phyloP scores from a whole-genome alignment of 2,888 invertebrate species.

The Drosophila imparisetae region DNA sequence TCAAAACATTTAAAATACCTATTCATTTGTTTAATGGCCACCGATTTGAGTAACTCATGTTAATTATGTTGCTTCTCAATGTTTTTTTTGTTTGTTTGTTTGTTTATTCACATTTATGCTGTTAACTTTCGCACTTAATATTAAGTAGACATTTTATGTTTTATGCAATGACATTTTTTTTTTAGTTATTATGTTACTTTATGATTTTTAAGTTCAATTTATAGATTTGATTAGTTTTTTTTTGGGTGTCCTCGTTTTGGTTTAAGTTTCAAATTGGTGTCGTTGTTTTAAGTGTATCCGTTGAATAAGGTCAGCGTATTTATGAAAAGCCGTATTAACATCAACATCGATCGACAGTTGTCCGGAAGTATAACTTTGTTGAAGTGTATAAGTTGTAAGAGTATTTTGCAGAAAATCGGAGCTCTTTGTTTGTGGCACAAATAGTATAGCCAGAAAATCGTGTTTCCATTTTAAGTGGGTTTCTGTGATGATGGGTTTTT shows the following conservation, averaged over 20 bases:
- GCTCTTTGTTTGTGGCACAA: constrained; percentile 59
- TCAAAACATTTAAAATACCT: constrained; percentile 77
- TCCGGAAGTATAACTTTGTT: constrained; percentile 17
- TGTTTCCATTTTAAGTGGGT: constrained; percentile 59
- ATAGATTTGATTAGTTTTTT: constrained; percentile 7
- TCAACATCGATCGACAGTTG: constrained; percentile 17
- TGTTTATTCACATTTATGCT: constrained; percentile 70
- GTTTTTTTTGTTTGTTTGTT: constrained; percentile 26
- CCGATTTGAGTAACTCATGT: constrained; percentile 25
- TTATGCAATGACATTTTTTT: constrained; percentile 9
- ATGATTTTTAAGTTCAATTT: constrained; percentile 16
- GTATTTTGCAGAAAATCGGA: constrained; percentile 62
- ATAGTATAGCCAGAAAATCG: constrained; percentile 64
- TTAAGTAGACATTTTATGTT: constrained; percentile 60
- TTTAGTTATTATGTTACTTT: constrained; percentile 2
- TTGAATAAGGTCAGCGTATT: constrained; percentile 24
- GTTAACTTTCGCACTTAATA: constrained; percentile 76
- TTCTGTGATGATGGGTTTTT: constrained; percentile 26
- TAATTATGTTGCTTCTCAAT: constrained; percentile 20
- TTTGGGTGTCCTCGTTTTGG: constrained; percentile 18
- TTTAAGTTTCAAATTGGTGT: neutral
- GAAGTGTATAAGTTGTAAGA: constrained; percentile 55
- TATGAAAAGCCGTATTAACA: constrained; percentile 21
- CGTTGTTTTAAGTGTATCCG: constrained; percentile 5
- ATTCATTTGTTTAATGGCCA: constrained; percentile 24